phyloP scores from a whole-genome alignment of 2,888 invertebrate genomes.

The Antheraea yamamai region DNA sequence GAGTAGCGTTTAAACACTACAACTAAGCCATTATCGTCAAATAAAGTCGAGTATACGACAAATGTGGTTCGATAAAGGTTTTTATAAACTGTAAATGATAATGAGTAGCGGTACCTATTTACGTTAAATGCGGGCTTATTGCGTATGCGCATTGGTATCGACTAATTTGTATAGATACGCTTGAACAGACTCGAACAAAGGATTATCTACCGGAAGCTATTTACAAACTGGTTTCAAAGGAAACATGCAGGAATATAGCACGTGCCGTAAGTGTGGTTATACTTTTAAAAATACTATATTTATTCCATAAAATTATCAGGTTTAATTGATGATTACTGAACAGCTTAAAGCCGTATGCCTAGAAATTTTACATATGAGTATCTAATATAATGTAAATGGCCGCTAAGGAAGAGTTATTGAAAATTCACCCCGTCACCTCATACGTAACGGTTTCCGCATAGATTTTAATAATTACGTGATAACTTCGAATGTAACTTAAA shows the following conservation, averaged over 20 bases:
- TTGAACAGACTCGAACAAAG: conserved; percentile 68
- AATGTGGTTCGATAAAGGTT: conserved; percentile 5
- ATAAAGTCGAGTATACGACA: neutral
- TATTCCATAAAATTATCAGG: neutral
- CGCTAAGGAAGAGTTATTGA: neutral
- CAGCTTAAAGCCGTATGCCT: neutral
- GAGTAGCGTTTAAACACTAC: too few relatives aligned
- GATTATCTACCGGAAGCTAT: conserved; percentile 70
- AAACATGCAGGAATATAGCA: conserved; percentile 26
- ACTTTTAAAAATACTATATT: neutral
- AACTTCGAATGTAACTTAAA: neutral
- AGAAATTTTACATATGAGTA: neutral
- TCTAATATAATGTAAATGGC: neutral
- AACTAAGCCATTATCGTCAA: neutral
- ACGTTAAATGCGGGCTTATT: conserved; percentile 67
- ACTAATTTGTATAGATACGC: conserved; percentile 71
- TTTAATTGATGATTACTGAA: neutral
- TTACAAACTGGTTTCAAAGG: conserved; percentile 54
- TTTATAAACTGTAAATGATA: conserved; percentile 8
- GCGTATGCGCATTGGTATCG: conserved; percentile 75
- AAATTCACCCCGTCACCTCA: neutral
- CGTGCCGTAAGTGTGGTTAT: neutral
- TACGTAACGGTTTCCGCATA: too few relatives aligned
- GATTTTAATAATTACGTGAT: neutral
- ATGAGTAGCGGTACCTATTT: conserved; percentile 10